These are phyloP conservation scores for Cheiracanthium punctorium DNA, from an alignment of 2,888 invertebrate genomes.

Conservation along the genomic window DNA sequence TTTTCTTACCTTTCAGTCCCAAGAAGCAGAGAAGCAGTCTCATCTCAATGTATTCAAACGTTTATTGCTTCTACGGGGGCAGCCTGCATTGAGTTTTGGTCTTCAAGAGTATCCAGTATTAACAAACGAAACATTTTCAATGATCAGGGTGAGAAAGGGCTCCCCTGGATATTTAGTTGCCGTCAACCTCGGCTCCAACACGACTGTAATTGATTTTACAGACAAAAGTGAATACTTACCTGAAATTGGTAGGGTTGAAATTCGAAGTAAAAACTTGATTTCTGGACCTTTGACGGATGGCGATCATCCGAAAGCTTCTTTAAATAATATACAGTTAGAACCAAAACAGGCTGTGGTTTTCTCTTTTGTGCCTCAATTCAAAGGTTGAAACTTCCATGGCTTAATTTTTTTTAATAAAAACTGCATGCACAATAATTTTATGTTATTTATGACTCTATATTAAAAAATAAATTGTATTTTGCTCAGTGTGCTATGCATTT, in stretches of 20 bases:
- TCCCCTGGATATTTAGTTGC: constrained; percentile 82
- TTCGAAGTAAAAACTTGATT: constrained; percentile 42
- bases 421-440: too few species aligned
- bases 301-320: constrained; percentile 58
- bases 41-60: constrained; percentile 70
- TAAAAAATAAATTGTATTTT: too few species aligned
- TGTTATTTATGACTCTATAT: too few species aligned
- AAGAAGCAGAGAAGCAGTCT: constrained; percentile 55
- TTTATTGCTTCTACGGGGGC: constrained; percentile 63
- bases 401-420: too few species aligned
- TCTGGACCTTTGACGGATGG: constrained; percentile 37
- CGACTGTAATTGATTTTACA: constrained; percentile 79
- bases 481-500: too few species aligned
- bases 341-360: constrained; percentile 63
- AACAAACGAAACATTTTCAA: constrained; percentile 59
- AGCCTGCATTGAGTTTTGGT: constrained; percentile 71
- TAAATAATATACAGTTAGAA: constrained; percentile 44
- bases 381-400: constrained; percentile 40
- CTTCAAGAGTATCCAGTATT: constrained; percentile 27
- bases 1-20: constrained; percentile 49
- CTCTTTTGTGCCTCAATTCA: constrained; percentile 64
- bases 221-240: constrained; percentile 36
- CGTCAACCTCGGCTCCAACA: constrained; percentile 81
- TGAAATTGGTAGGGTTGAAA: constrained; percentile 58
- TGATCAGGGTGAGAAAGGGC: constrained; percentile 69